Conservation (phyloP, 64 coral and sea anemone species). For the Montipora efflorescens region DNA sequence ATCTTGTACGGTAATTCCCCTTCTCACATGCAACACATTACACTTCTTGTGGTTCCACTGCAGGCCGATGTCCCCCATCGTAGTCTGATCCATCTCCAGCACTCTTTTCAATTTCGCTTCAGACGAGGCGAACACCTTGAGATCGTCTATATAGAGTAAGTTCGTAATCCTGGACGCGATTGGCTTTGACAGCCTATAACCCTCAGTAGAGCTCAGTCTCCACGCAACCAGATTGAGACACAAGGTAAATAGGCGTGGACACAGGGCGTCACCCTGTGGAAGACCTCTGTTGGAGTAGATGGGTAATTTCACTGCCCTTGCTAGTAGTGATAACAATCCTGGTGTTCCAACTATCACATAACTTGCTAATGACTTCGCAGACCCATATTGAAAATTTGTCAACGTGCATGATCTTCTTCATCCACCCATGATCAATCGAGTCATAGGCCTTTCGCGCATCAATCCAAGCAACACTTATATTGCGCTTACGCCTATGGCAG, state of each 20-base stretch:
- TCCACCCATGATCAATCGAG: slow-evolving; percentile 56
- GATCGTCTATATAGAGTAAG: slow-evolving; percentile 21
- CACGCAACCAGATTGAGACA: slow-evolving; percentile 38
- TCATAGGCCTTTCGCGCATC: slow-evolving; percentile 64
- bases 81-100: background rate
- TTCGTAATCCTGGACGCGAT: background rate
- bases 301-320: background rate
- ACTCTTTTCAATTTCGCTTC: slow-evolving; percentile 40
- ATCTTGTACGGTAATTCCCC: background rate
- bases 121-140: slow-evolving; percentile 26
- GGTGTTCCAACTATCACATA: slow-evolving; percentile 55
- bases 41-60: slow-evolving; percentile 41
- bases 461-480: slow-evolving; percentile 43
- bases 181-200: slow-evolving; percentile 25
- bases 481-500: background rate
- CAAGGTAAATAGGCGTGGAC: slow-evolving; percentile 34
- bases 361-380: slow-evolving; percentile 54
- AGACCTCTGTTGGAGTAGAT: slow-evolving; percentile 42
- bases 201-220: slow-evolving; percentile 20
- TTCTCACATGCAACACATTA: slow-evolving; percentile 25
- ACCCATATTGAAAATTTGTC: slow-evolving; percentile 7
- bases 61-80: slow-evolving; percentile 6
- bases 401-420: background rate
- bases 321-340: slow-evolving; percentile 40
- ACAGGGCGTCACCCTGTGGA: slow-evolving; percentile 50